These are phyloP conservation scores for Asobara japonica DNA, from an alignment of 1,140 invertebrate genomes.

Conservation along the genomic window DNA sequence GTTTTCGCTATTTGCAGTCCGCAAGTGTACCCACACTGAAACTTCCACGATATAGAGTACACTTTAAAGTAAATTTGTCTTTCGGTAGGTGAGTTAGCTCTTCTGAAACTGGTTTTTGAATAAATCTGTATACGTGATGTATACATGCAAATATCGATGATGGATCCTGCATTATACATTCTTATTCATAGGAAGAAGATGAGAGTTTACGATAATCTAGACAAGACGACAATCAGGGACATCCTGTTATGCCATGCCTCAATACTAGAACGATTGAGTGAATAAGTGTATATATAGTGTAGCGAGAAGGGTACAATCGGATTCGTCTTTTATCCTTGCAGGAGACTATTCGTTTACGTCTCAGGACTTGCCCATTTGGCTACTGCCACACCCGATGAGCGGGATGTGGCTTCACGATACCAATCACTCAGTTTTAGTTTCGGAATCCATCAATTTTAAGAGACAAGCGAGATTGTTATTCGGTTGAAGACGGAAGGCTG, in stretches of 20 bases:
- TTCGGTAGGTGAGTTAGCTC: neutral
- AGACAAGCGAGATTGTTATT: neutral
- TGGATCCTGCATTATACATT: slow-evolving; percentile 11
- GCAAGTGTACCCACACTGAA: too few relatives aligned
- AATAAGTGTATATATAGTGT: slow-evolving; percentile 3
- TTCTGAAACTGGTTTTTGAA: neutral
- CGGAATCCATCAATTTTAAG: slow-evolving; percentile 11
- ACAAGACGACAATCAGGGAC: slow-evolving; percentile 55
- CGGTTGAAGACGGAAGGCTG: neutral
- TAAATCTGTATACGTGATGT: neutral
- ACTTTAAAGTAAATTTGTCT: too few relatives aligned
- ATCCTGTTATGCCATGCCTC: slow-evolving; percentile 55
- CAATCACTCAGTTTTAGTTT: slow-evolving; percentile 6
- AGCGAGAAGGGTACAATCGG: slow-evolving; percentile 38
- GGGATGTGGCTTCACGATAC: neutral
- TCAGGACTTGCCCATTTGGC: slow-evolving; percentile 9
- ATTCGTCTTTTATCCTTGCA: slow-evolving; percentile 40
- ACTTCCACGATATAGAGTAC: neutral
- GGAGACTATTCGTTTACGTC: slow-evolving; percentile 1
- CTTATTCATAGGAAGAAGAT: slow-evolving; percentile 14
- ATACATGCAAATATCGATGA: slow-evolving; percentile 11
- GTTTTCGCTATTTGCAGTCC: too few relatives aligned
- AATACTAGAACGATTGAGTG: slow-evolving; percentile 13
- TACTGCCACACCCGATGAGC: slow-evolving; percentile 17
- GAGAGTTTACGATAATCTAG: slow-evolving; percentile 43